phyloP scores from a whole-genome alignment of 2,888 invertebrate species.

The Leucoma salicis region DNA sequence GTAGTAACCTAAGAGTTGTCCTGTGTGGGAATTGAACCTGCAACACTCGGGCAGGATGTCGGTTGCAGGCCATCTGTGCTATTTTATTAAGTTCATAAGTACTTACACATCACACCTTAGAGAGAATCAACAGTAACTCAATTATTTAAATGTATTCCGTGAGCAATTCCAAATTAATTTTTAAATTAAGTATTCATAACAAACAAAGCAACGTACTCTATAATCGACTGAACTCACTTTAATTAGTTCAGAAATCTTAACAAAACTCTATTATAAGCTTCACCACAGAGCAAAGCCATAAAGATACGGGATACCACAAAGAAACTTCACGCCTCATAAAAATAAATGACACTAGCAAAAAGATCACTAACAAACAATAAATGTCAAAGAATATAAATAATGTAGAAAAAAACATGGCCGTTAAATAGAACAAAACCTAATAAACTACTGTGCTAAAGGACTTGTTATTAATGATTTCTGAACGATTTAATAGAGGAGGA shows the following conservation, averaged over 20 bases:
- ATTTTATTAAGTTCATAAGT: too few species aligned
- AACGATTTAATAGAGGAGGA: conserved; percentile 4
- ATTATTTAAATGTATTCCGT: too few species aligned
- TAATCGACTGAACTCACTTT: conserved; percentile 4
- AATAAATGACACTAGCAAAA: conserved; percentile 34
- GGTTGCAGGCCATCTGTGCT: too few species aligned
- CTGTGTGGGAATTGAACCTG: too few species aligned
- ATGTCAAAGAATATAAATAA: conserved; percentile 50
- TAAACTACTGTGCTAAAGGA: conserved; percentile 36
- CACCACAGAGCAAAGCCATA: conserved; percentile 25
- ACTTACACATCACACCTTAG: too few species aligned
- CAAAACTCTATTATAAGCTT: conserved; percentile 20
- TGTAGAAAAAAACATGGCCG: conserved; percentile 20
- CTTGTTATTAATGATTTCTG: conserved; percentile 15
- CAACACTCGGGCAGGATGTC: too few species aligned
- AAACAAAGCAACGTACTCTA: not conserved
- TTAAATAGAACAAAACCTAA: conserved; percentile 38
- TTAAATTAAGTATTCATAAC: too few species aligned
- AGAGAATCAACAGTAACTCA: too few species aligned
- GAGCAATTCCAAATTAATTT: too few species aligned
- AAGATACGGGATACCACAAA: conserved; percentile 17
- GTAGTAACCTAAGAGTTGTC: too few species aligned
- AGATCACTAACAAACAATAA: conserved; percentile 50
- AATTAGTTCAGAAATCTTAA: conserved; percentile 26
- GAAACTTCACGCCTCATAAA: conserved; percentile 52